phyloP scores from a whole-genome alignment of 2,113 vertebrate genomes.

The Aramus guarauna region DNA sequence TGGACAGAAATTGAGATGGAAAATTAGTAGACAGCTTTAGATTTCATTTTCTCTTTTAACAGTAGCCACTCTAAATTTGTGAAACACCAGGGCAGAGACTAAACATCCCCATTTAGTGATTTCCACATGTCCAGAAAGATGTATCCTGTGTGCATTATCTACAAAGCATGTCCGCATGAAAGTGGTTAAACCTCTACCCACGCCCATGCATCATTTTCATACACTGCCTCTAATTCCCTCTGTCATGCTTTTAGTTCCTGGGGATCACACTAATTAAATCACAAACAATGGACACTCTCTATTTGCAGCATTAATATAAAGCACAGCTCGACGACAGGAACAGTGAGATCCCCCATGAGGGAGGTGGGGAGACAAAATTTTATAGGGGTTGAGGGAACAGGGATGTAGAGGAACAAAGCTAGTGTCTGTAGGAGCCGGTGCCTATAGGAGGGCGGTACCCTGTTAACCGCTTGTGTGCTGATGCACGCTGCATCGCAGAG shows the following conservation, averaged over 20 bases:
- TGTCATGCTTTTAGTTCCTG: neutral
- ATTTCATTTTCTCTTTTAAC: neutral
- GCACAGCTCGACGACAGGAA: neutral
- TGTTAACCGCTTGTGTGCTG: neutral
- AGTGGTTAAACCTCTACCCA: neutral
- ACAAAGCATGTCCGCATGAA: neutral
- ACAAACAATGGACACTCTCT: neutral
- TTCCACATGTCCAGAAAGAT: neutral
- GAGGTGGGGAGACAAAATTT: neutral
- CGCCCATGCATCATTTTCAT: neutral
- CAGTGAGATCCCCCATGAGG: neutral
- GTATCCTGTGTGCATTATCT: rapidly evolving
- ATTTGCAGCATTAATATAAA: neutral
- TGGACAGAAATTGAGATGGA: neutral
- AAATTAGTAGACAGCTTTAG: neutral
- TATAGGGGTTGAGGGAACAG: neutral
- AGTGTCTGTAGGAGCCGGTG: neutral
- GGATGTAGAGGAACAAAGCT: neutral
- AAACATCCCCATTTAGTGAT: neutral
- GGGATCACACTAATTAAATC: neutral
- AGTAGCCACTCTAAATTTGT: neutral
- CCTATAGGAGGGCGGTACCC: neutral
- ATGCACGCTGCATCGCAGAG: neutral
- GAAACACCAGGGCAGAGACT: neutral
- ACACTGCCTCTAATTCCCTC: neutral